A percentile compares a stretch with the other conserved stretches of the same genome.
These are phyloP conservation scores for Torymus aiolomorphi DNA, from an alignment of 2,888 invertebrate genomes.

Conservation along the genomic window DNA sequence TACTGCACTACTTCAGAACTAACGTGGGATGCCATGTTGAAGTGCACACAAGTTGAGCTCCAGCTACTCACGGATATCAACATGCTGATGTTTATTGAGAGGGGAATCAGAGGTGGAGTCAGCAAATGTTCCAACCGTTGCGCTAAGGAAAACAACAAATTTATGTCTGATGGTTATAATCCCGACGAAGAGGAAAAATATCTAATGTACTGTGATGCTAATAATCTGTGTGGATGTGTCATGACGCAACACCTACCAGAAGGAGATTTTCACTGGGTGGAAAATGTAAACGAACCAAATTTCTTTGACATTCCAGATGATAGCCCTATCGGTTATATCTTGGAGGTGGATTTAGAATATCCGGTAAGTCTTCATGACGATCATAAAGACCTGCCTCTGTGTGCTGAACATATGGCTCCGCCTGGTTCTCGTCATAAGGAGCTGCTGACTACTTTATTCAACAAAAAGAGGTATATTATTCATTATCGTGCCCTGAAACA, in stretches of 20 bases:
- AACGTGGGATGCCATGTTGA: slow-evolving; percentile 54
- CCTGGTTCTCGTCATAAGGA: no score
- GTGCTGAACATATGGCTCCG: no score
- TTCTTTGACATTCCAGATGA: no score
- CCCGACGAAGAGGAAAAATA: slow-evolving; percentile 37
- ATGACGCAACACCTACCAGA: no score
- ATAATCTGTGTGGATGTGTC: slow-evolving; percentile 19
- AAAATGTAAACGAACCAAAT: no score
- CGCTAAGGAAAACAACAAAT: slow-evolving; percentile 59
- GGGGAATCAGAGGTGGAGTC: slow-evolving; percentile 63
- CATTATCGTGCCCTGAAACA: neutral
- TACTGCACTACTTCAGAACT: slow-evolving; percentile 56
- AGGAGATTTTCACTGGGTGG: no score
- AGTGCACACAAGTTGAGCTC: slow-evolving; percentile 46
- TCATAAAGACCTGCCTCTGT: no score
- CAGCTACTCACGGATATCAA: slow-evolving; percentile 58
- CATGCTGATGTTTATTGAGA: slow-evolving; percentile 58
- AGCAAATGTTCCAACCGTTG: slow-evolving; percentile 57
- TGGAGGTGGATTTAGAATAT: no score
- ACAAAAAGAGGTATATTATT: no score
- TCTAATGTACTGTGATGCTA: slow-evolving; percentile 55
- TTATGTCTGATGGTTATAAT: slow-evolving; percentile 49
- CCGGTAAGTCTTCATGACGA: no score
- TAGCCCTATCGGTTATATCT: no score
- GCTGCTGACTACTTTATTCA: no score